Base-by-base conservation (phyloP, 92 coral and sea anemone genomes). In the Galaxea fascicularis region DNA sequence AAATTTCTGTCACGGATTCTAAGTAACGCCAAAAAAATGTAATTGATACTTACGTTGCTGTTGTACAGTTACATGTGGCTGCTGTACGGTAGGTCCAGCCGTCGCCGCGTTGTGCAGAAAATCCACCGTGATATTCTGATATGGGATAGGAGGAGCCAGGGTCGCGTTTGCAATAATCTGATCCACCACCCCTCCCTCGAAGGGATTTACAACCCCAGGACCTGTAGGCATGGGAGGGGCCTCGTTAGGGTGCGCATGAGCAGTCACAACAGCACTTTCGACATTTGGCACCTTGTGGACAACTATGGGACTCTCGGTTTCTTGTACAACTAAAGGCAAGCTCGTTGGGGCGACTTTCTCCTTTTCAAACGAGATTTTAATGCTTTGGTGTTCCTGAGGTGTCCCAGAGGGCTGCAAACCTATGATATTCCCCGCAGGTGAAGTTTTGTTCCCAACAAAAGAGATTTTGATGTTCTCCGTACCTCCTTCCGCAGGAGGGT, bases 401-500 rank as follows among this genome's bases (percentile, higher is more conserved):
- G 75, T 59, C 11, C n/a, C 30, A 41, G 54, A 10, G 27, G 84
- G 64, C 25, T 71, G 18, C 15, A 69, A 56, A 24, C 51, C 10
- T 13, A 82, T 26, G 10, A 17, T 52, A 82, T 71, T 70, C 30
- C 78, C 86, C 1, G 8, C 29, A 4, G 76, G 15, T 1, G 78
- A 30, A 27, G 87, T 59, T 28, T 63, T 29, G 35, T 74, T 83
- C 51, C 81, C 87, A n/a, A 94, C 28, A 85, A 92, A 94, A 4
- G 98, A 94, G 30, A 94, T 94, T 70, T 86, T 87, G 71, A 92
- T 94, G 29, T 82, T 68, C 68, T 92, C 95, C 65, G 65, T 68
- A 44, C 87, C 89, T 29, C 90, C 92, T 21, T 79, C 85, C 27
- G 65, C 76, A 7, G 81, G 78, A 4, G 83, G 93, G 8, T 91